Base-by-base conservation (phyloP, 2,113 vertebrate genomes). In the Terrapene triunguis region DNA sequence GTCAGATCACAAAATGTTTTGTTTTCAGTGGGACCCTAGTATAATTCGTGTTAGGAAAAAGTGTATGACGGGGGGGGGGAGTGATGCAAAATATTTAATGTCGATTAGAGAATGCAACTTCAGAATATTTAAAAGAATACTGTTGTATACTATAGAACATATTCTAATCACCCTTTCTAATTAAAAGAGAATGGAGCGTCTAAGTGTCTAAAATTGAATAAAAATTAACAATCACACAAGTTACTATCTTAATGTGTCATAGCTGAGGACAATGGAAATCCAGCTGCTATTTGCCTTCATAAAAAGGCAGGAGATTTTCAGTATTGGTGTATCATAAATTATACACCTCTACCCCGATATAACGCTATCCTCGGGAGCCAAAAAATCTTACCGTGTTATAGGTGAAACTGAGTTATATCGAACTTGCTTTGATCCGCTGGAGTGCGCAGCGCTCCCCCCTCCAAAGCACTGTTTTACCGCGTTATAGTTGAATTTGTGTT, bases 1-100 rank as follows among this genome's bases (percentile, higher is more conserved):
- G 27, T 95, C 65, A 95, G 50, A 82, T 83, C 82, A 88, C 35
- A 92, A 90, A 90, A 62, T 65, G 3, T 57, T 74, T 94, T 83
- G 53, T 11, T 51, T 96, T 21, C 55, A 47, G 48, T 76, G 54
- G 54, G 22, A 6, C 42, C 24, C 10, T 74, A 50, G 25, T 29
- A 21, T 93, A n/a, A 82, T 78, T 80, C 65, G 53, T 54, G 42
- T 21, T 79, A n/a, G 35, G 8, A 69, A 80, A 87, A 87, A 2
- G 0, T 0, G 0, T 0, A 16, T 17, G 0, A 81, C 74, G 89
- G 82, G 13, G 9, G 44, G 42, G 8, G 55, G 88, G 51, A 87
- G 95, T 88, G 24, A 89, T 88, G n/a, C 16, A 93, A 93, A 95
- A 80, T 27, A 12, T 32, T 6, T 81, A 5, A 8, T 44, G 16